Conservation (phyloP, 1,140 invertebrate species). For the Drosophila rhopaloa region DNA sequence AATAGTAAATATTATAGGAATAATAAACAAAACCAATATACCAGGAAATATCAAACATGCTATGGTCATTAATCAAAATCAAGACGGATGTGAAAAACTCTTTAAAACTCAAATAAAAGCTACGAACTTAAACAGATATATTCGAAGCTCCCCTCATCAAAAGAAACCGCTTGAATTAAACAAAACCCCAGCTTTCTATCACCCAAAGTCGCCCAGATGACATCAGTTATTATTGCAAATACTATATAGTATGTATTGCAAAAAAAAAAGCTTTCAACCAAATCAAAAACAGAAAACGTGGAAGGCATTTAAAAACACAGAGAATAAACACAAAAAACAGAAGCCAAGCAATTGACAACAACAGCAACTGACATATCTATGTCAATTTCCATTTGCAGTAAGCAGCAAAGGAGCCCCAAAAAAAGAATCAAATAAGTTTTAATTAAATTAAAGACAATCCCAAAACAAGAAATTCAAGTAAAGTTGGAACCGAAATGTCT, state of each 20-base stretch:
- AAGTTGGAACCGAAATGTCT: slow-evolving; percentile 5
- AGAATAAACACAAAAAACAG: slow-evolving; percentile 40
- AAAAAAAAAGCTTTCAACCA: slow-evolving; percentile 33
- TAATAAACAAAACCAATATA: too few species aligned
- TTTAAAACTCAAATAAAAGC: slow-evolving; percentile 5
- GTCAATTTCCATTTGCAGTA: slow-evolving; percentile 65
- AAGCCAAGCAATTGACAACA: slow-evolving; percentile 54
- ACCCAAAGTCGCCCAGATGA: slow-evolving; percentile 32
- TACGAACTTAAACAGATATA: neutral
- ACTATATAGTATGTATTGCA: slow-evolving; percentile 31
- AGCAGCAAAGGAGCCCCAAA: slow-evolving; percentile 18
- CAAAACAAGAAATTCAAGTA: slow-evolving; percentile 25
- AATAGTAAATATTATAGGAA: neutral
- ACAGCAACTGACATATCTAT: slow-evolving; percentile 48
- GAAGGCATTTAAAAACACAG: slow-evolving; percentile 54
- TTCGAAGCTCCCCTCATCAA: slow-evolving; percentile 1
- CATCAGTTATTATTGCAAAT: slow-evolving; percentile 62
- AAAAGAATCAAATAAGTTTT: slow-evolving; percentile 57
- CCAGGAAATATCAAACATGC: neutral
- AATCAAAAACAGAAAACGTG: slow-evolving; percentile 55
- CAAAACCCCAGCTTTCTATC: slow-evolving; percentile 44
- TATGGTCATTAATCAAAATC: neutral
- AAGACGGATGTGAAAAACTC: slow-evolving; percentile 14
- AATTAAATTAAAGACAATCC: slow-evolving; percentile 70
- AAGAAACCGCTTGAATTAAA: slow-evolving; percentile 17